Evolutionary conservation across 2,797 vertebrate genomes (phyloP), one percentile per base, ranked within the genome.

Genomic region (Enoplosus armatus): DNA sequence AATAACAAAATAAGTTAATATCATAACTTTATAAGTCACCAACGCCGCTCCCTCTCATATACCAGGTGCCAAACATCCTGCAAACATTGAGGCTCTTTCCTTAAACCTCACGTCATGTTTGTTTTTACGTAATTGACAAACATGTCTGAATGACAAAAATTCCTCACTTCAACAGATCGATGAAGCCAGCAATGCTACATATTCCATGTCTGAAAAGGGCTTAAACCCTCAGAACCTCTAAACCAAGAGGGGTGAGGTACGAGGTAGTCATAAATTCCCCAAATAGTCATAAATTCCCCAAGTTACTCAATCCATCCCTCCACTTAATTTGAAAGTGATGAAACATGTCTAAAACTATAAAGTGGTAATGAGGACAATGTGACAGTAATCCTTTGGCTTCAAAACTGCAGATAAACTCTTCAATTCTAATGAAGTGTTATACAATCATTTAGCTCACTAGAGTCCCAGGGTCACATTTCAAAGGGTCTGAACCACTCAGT

Each of bases 301-400:
- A 31, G 51, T 82, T 84, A 66, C 65, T 61, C 79, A 71, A 81
- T 48, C 55, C 59, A 56, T 67, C 59, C 27, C 48, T 60, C 29
- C 27, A 69, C 26, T 50, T 68, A 15, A 31, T 73, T 58, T 29
- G 31, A 76, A 76, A 85, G 82, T 72, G 75, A 72, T 80, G 61
- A 83, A 89, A 87, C 65, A 61, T 72, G 54, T 16, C 56, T 59
- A 31, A 31, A 80, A 79, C 75, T 64, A 70, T 58, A 51, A 83
- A 75, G 31, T 71, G 55, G 39, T 89, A 90, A 92, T 80, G 72
- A 93, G 61, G 87, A 91, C 89, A 92, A 88, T 83, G 80, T 90
- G 89, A 89, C 75, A 70, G 50, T 77, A 82, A 82, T 81, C 61
- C 45, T 62, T 62, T 79, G 78, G 79, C 83, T 80, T 67, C 71